phyloP scores from a whole-genome alignment of 2,797 vertebrate genomes.

The Todus mexicanus region DNA sequence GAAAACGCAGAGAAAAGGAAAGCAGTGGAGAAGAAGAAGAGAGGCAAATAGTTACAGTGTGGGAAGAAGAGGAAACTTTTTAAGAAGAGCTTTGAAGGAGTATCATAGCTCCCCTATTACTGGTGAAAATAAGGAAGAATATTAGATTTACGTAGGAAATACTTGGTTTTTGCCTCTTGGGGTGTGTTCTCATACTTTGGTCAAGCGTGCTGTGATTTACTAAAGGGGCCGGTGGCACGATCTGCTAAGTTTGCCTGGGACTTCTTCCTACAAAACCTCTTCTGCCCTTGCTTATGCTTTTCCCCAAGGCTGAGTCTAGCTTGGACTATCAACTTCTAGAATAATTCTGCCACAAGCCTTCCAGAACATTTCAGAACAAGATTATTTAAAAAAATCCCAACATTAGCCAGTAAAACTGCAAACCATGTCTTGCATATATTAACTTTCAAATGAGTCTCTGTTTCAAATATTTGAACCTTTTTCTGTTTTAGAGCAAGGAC shows the following conservation, averaged over 20 bases:
- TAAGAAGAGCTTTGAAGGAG: background rate
- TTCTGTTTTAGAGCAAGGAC: background rate
- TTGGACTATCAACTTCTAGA: background rate
- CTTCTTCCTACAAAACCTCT: background rate
- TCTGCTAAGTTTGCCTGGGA: background rate
- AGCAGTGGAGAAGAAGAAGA: background rate
- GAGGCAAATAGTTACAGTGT: background rate
- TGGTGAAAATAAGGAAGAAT: background rate
- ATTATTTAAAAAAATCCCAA: background rate
- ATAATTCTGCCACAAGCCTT: background rate
- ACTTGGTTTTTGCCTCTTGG: background rate
- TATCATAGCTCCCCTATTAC: background rate
- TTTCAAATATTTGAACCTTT: background rate
- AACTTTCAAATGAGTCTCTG: background rate
- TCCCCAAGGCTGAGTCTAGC: background rate
- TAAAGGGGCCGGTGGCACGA: background rate
- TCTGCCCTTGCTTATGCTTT: background rate
- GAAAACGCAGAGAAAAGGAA: background rate
- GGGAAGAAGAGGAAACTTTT: background rate
- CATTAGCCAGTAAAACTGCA: background rate
- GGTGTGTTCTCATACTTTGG: background rate
- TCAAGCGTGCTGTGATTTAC: background rate
- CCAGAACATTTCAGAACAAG: background rate
- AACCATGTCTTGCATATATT: background rate
- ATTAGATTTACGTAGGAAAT: background rate